Evolutionary conservation across 2,888 invertebrate species (phyloP), one percentile per base, ranked within the genome.

Genomic region (Hirtodrosophila alboralis): DNA sequence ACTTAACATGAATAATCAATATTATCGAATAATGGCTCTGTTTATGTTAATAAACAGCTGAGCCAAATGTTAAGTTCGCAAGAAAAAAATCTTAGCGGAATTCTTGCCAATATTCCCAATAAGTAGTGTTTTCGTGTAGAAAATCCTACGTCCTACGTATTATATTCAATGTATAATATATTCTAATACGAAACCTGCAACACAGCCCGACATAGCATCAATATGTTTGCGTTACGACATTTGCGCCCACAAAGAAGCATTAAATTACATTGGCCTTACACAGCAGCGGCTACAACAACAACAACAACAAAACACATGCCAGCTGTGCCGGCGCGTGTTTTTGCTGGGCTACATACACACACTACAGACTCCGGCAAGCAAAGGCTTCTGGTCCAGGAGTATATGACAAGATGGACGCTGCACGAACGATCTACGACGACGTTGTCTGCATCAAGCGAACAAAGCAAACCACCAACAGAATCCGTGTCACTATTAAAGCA

Each of bases 201-300:
- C 13, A 18, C 14, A 16, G 38, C 14, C 21, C 9, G 36, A 52
- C 44, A 53, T 8, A 51, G 28, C 26, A 34, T 36, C 34, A 62
- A 49, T 26, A 83, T 81, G 83, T 65, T 74, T 54, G 59, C 70
- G 53, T 63, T 80, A 60, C 66, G 80, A 71, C 71, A 76, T 54
- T 57, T 80, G 37, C 59, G 79, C 18, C 37, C 67, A 1, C 60
- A 71, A 9, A 36, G 57, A 41, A 40, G 41, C 12, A 14, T 37
- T 4, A 59, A 56, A 52, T 27, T 61, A 1, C 43, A 68, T 28
- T 56, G 73, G 31, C 64, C 72, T 12, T 43, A 34, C 47, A 36
- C 56, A 31, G 27, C 48, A 21, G 23, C 57, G 13, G 41, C 60
- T 64, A 37, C 66, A 63, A 40, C 34, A 38, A 54, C 45, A 47